Evolutionary conservation across 2,888 invertebrate species (phyloP).

Genomic region (Hydrotaea cyrtoneurina): DNA sequence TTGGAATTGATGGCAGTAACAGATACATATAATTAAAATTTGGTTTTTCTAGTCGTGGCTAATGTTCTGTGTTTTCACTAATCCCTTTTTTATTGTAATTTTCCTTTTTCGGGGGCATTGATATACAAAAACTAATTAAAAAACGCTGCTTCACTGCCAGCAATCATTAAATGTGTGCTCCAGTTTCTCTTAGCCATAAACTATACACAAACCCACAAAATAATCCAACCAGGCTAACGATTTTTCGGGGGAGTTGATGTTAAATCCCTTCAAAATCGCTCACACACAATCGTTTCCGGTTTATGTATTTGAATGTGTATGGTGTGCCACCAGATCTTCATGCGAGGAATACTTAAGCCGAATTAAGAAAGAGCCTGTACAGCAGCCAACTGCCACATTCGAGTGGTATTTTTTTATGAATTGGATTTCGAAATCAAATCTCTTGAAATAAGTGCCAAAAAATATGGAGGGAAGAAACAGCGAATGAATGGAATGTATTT

Average conservation of each 20-base stretch:
- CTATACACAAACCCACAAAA: background rate
- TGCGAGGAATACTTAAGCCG: background rate
- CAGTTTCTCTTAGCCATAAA: background rate
- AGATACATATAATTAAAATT: background rate
- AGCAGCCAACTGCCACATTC: constrained; percentile 1
- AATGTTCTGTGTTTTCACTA: background rate
- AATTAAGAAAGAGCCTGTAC: constrained; percentile 3
- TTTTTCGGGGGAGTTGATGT: background rate
- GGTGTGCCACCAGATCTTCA: constrained; percentile 16
- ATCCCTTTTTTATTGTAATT: constrained; percentile 5
- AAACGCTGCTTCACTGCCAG: background rate
- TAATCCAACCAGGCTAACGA: background rate
- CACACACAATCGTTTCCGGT: constrained; percentile 53
- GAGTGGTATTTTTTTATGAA: background rate
- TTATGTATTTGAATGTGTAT: constrained; percentile 41
- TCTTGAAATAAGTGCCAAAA: constrained; percentile 16
- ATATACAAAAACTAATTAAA: constrained; percentile 13
- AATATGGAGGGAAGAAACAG: background rate
- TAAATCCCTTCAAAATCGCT: constrained; percentile 15
- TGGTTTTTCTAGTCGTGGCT: background rate
- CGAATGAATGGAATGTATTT: constrained; percentile 15
- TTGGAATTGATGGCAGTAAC: background rate
- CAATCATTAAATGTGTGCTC: constrained; percentile 4
- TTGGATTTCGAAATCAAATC: background rate
- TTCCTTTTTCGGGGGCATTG: background rate